phyloP scores from a whole-genome alignment of 2,113 vertebrate genomes.

The Plestiodon gilberti region DNA sequence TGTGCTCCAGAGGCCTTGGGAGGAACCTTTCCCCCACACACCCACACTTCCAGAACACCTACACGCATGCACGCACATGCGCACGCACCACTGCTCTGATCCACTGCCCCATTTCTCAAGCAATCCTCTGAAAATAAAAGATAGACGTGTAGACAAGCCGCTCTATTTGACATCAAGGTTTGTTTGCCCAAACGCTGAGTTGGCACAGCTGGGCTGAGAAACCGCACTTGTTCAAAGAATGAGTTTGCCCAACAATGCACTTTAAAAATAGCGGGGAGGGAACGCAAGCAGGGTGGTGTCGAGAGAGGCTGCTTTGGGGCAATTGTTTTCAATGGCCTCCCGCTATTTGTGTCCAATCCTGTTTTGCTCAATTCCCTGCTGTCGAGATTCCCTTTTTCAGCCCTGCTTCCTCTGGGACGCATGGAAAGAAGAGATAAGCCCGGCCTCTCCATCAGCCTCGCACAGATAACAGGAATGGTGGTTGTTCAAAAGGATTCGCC shows the following conservation, averaged over 20 bases:
- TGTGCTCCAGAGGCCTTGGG: no score
- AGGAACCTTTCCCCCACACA: not conserved
- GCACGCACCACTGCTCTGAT: not conserved
- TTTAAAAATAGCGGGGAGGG: not conserved
- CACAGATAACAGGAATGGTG: constrained; percentile 56
- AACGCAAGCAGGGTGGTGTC: no score
- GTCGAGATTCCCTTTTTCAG: constrained; percentile 54
- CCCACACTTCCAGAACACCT: not conserved
- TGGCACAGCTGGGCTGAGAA: not conserved
- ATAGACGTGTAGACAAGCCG: not conserved
- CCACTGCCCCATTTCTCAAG: not conserved
- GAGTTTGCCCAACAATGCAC: not conserved
- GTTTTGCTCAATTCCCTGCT: constrained; percentile 53
- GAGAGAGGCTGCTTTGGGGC: not conserved
- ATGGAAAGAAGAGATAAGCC: constrained; percentile 58
- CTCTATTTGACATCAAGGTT: constrained; percentile 2
- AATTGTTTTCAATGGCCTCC: not conserved
- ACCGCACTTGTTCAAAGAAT: not conserved
- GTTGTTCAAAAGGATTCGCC: constrained; percentile 50
- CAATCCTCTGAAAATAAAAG: not conserved
- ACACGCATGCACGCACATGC: no score
- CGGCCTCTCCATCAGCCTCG: constrained; percentile 36
- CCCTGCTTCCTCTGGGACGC: constrained; percentile 56
- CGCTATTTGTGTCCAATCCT: not conserved
- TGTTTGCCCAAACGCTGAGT: not conserved